Evolutionary conservation across 2,888 invertebrate genomes (phyloP).

Genomic region (Leucozona laternaria): DNA sequence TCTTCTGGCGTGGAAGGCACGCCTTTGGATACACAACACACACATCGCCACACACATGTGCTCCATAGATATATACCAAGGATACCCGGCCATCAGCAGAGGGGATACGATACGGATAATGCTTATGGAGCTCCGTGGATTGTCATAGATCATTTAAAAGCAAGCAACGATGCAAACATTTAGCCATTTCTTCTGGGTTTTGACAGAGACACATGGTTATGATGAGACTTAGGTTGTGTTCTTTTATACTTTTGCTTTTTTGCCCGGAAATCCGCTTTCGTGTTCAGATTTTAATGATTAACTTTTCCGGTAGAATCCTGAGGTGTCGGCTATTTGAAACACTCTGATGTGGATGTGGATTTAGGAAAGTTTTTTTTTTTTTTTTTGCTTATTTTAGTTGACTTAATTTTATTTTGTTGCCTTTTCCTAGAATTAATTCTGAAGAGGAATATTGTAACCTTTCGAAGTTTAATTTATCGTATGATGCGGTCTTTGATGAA

Average conservation of each 20-base stretch:
- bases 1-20: conserved; percentile 51
- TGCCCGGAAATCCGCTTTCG: conserved; percentile 36
- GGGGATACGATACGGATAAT: conserved; percentile 37
- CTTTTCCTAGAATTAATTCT: not conserved
- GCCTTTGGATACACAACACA: conserved; percentile 42
- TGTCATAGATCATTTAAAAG: conserved; percentile 56
- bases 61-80: not conserved
- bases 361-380: not conserved
- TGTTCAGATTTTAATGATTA: conserved; percentile 33
- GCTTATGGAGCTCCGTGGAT: conserved; percentile 18
- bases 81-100: not conserved
- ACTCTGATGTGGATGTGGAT: not conserved
- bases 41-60: not conserved
- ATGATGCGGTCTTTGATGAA: not conserved
- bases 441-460: not conserved
- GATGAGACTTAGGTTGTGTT: conserved; percentile 1
- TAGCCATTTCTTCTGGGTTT: conserved; percentile 21
- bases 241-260: not conserved
- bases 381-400: too few relatives aligned
- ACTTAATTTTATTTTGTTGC: not conserved
- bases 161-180: conserved; percentile 54
- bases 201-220: conserved; percentile 40
- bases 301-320: conserved; percentile 22
- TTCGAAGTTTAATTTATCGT: not conserved
- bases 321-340: conserved; percentile 14